These are phyloP conservation scores for Danio aesculapii DNA, from an alignment of 2,797 vertebrate genomes.

Conservation along the genomic window DNA sequence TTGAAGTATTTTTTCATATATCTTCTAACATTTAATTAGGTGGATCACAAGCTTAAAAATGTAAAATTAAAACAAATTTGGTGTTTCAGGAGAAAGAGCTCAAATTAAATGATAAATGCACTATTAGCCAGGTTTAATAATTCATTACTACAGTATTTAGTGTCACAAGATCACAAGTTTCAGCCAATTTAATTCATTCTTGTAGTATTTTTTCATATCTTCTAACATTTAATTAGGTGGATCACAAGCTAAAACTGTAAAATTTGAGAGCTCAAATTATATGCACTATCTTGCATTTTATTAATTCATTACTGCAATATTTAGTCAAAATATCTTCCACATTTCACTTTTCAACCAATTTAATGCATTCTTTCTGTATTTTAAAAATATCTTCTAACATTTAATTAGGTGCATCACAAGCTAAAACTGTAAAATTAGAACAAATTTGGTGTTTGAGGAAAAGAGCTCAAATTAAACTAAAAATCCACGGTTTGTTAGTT, in stretches of 20 bases:
- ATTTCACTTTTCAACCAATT: background rate
- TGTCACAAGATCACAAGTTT: background rate
- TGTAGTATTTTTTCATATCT: background rate
- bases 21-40: no score
- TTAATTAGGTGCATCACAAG: no score
- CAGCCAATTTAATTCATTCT: background rate
- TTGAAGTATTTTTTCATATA: background rate
- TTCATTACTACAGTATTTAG: background rate
- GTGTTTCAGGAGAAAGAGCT: constrained; percentile 5
- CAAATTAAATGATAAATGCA: background rate
- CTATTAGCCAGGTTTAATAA: no score
- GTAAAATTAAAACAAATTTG: constrained; percentile 15
- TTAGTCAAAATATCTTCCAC: background rate
- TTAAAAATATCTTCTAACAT: no score
- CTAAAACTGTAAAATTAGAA: constrained; percentile 18
- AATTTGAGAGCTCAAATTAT: constrained; percentile 18
- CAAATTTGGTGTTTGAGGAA: background rate
- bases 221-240: no score
- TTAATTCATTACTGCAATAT: no score
- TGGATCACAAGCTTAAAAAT: background rate
- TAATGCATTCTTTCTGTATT: background rate
- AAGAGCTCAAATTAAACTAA: no score
- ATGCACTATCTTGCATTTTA: no score
- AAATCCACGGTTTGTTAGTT: background rate
- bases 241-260: background rate